Evolutionary conservation across 2,797 vertebrate genomes (phyloP).

Genomic region (Poliocrania exsul): DNA sequence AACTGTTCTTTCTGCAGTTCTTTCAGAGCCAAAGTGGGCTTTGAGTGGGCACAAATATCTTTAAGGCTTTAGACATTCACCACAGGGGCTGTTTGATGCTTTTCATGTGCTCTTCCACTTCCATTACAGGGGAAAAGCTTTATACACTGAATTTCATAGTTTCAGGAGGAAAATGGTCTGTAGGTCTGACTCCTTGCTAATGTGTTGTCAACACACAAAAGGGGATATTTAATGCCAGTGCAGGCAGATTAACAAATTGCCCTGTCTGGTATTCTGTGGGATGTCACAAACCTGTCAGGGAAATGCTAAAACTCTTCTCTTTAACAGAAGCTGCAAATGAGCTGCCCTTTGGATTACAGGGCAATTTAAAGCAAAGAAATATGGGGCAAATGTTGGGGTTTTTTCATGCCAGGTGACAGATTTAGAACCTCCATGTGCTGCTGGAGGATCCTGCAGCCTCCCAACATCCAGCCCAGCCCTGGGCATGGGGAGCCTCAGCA

Average conservation of each 20-base stretch:
- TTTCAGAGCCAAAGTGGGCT: background rate
- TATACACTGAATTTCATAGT: slow-evolving; percentile 14
- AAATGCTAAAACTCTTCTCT: slow-evolving; percentile 13
- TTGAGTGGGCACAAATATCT: background rate
- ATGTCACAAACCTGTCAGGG: slow-evolving; percentile 28
- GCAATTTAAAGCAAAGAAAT: background rate
- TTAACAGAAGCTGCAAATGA: background rate
- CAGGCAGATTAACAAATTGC: slow-evolving; percentile 69
- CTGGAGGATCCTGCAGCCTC: background rate
- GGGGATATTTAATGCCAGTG: slow-evolving; percentile 12
- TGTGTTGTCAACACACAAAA: slow-evolving; percentile 40
- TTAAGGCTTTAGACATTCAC: slow-evolving; percentile 48
- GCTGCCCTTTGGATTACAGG: background rate
- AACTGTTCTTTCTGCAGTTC: background rate
- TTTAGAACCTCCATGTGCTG: background rate
- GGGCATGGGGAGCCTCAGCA: background rate
- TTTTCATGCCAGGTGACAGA: background rate
- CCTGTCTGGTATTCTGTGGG: slow-evolving; percentile 7
- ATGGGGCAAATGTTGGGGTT: background rate
- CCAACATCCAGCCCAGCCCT: background rate
- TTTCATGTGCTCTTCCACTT: slow-evolving; percentile 58
- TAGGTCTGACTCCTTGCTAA: slow-evolving; percentile 31
- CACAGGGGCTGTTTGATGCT: slow-evolving; percentile 49
- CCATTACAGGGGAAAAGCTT: slow-evolving; percentile 61
- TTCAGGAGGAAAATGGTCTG: slow-evolving; percentile 28